Evolutionary conservation across 2,113 vertebrate genomes (phyloP).

Genomic region (Anas platyrhynchos): DNA sequence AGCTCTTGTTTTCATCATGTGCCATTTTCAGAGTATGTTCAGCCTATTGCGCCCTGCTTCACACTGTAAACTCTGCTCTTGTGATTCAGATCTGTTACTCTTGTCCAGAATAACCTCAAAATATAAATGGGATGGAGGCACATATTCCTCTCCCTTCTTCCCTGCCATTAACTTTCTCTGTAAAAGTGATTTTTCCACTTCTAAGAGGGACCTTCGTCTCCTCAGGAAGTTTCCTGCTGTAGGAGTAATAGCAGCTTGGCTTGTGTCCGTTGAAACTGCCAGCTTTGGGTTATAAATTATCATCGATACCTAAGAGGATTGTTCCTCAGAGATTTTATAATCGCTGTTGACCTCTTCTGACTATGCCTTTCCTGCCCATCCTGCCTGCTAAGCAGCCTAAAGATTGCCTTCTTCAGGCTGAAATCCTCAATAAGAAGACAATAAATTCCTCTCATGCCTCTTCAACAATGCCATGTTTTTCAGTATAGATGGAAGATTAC

Average conservation of each 20-base stretch:
- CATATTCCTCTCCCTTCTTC: not conserved
- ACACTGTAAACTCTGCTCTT: rapidly evolving
- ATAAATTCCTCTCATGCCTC: not conserved
- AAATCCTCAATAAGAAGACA: not conserved
- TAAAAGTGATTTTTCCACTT: not conserved
- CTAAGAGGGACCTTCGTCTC: not conserved
- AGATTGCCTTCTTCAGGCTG: not conserved
- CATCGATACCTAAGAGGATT: not conserved
- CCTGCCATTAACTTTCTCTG: not conserved
- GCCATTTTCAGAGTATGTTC: not conserved
- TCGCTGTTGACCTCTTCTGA: not conserved
- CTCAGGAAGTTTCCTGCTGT: not conserved
- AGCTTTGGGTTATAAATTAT: not conserved
- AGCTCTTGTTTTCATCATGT: not conserved
- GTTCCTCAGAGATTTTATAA: not conserved
- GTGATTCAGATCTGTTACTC: not conserved
- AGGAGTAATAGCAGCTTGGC: not conserved
- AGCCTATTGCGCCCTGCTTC: not conserved
- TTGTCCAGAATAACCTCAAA: not conserved
- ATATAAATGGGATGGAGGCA: not conserved
- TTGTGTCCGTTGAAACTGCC: not conserved
- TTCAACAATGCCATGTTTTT: not conserved
- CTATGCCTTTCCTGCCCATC: not conserved
- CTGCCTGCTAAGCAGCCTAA: not conserved
- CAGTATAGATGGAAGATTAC: not conserved